These are phyloP conservation scores for Drosophila dives DNA, from an alignment of 2,888 invertebrate species.

Conservation along the genomic window DNA sequence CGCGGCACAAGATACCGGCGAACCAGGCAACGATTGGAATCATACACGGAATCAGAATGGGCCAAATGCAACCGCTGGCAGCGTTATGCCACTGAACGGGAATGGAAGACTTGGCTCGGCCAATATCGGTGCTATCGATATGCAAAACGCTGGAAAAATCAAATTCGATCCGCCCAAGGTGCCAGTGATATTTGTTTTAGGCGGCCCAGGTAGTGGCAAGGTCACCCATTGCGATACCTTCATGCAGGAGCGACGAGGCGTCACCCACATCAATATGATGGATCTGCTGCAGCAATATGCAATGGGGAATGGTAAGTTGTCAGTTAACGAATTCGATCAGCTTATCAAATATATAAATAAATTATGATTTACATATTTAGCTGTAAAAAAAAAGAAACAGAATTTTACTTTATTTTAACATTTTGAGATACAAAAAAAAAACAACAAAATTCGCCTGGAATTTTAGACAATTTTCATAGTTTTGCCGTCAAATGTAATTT, in stretches of 20 bases:
- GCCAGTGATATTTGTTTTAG: constrained; percentile 95
- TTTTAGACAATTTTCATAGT: not conserved
- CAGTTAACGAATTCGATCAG: not conserved
- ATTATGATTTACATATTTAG: not conserved
- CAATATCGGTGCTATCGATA: constrained; percentile 88
- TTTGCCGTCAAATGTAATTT: not conserved
- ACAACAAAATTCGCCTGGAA: not conserved
- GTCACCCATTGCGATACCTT: constrained; percentile 98
- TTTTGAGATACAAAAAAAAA: not conserved
- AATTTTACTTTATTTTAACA: no score
- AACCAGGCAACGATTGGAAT: constrained; percentile 86
- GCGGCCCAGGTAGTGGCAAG: constrained; percentile 98
- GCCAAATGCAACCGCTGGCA: constrained; percentile 64
- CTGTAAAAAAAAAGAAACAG: no score
- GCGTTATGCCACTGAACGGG: constrained; percentile 54
- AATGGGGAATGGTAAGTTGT: constrained; percentile 91
- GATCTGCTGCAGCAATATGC: constrained; percentile 95
- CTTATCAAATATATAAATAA: not conserved
- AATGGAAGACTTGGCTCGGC: constrained; percentile 85
- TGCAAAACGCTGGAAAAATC: constrained; percentile 92
- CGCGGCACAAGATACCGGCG: constrained; percentile 92
- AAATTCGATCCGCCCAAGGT: constrained; percentile 94
- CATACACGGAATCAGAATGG: constrained; percentile 80
- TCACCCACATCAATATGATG: constrained; percentile 96
- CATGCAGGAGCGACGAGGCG: constrained; percentile 93